phyloP scores from a whole-genome alignment of 2,113 vertebrate species.

The Numida meleagris region DNA sequence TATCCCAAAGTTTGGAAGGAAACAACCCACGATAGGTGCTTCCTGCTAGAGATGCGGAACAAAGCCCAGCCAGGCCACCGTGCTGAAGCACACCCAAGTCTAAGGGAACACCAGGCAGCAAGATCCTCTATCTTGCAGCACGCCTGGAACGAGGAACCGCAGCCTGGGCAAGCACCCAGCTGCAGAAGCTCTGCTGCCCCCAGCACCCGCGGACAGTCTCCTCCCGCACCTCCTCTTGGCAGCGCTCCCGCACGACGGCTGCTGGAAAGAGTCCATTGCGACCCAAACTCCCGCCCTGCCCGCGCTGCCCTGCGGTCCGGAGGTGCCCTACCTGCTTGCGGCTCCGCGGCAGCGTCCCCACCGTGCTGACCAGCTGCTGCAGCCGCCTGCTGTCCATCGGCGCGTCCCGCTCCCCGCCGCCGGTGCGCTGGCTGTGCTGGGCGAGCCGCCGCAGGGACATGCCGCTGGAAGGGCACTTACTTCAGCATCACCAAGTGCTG shows the following conservation, averaged over 20 bases:
- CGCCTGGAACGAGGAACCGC: rapidly evolving
- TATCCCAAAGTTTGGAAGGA: rapidly evolving
- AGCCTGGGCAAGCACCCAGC: rapidly evolving
- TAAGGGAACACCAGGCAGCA: background rate
- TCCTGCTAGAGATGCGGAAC: rapidly evolving
- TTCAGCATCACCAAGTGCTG: conserved; percentile 49
- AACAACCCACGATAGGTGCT: rapidly evolving
- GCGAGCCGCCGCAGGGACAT: conserved; percentile 82
- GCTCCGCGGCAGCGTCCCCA: conserved; percentile 77
- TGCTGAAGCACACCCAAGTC: background rate
- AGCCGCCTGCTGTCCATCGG: conserved; percentile 68
- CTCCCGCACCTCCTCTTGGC: rapidly evolving
- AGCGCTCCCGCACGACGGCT: rapidly evolving
- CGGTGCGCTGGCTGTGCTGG: conserved; percentile 67
- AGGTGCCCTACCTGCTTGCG: conserved; percentile 79
- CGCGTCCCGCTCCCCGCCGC: conserved; percentile 59
- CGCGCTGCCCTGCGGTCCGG: too few species aligned
- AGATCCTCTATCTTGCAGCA: background rate
- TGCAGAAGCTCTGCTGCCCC: rapidly evolving
- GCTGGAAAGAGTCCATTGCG: rapidly evolving
- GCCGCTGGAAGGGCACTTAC: conserved; percentile 40
- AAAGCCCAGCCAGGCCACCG: background rate
- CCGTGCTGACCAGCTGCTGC: conserved; percentile 63
- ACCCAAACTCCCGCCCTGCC: rapidly evolving
- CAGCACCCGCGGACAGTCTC: background rate